These are phyloP conservation scores for Girardia tigrina DNA, from an alignment of 2,888 invertebrate species.

Conservation along the genomic window DNA sequence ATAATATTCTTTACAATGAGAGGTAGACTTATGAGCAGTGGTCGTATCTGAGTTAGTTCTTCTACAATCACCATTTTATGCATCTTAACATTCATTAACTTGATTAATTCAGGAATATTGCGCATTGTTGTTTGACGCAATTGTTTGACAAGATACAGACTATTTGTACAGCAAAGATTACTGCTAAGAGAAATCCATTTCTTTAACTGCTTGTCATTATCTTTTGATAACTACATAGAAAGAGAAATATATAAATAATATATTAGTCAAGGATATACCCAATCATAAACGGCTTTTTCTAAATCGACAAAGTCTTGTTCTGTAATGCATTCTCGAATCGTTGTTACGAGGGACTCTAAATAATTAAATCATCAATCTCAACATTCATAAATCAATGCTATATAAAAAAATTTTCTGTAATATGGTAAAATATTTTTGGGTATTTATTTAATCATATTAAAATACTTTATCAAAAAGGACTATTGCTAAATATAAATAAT, in stretches of 20 bases:
- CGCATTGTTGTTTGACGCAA: neutral
- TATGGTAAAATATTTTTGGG: no score
- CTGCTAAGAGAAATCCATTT: neutral
- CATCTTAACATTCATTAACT: neutral
- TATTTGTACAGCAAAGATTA: conserved; percentile 11
- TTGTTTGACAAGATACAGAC: neutral
- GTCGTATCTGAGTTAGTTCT: neutral
- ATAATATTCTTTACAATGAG: conserved; percentile 2
- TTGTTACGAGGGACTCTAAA: neutral
- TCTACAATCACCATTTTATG: neutral
- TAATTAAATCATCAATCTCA: no score
- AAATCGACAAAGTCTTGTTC: neutral
- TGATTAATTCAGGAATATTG: neutral
- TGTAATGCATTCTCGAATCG: neutral
- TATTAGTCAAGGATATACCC: no score
- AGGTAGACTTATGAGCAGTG: conserved; percentile 4
- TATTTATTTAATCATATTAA: no score
- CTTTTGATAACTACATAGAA: neutral
- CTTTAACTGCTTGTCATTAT: neutral
- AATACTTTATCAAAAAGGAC: no score
- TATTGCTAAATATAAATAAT: no score
- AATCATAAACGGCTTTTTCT: neutral
- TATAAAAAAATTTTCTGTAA: no score
- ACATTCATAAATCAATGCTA: no score
- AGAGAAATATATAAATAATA: no score